phyloP scores from a whole-genome alignment of 1,140 invertebrate genomes.

The Zaprionus taronus region DNA sequence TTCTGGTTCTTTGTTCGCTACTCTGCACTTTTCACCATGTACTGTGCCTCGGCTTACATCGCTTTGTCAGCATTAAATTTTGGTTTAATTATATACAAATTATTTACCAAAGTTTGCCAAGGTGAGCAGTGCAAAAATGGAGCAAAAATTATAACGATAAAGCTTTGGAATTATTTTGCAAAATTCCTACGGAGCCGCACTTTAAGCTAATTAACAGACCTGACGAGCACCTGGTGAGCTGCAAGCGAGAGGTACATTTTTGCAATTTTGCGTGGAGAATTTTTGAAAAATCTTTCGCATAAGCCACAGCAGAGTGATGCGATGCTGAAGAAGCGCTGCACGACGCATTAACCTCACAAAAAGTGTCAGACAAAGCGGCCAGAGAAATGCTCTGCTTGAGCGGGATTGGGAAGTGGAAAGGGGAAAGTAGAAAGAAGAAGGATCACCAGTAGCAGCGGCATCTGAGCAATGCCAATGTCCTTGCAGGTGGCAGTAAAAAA shows the following conservation, averaged over 20 bases:
- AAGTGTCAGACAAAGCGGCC: conserved; percentile 22
- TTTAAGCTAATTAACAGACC: conserved; percentile 63
- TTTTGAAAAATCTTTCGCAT: conserved; percentile 51
- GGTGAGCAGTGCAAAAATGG: neutral
- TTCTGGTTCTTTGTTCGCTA: neutral
- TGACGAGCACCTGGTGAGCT: neutral
- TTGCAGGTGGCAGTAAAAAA: conserved; percentile 80
- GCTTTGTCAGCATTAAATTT: conserved; percentile 49
- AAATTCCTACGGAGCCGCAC: conserved; percentile 26
- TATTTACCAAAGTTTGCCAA: conserved; percentile 40
- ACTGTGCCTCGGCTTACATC: conserved; percentile 5
- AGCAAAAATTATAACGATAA: conserved; percentile 34
- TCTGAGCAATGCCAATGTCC: conserved; percentile 62
- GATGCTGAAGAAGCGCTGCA: neutral
- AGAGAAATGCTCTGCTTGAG: conserved; percentile 39
- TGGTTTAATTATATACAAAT: conserved; percentile 52
- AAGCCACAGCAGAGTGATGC: conserved; percentile 49
- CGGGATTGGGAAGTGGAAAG: neutral
- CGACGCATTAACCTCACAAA: conserved; percentile 34
- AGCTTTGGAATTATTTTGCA: conserved; percentile 38
- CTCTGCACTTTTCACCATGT: neutral
- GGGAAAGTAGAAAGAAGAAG: neutral
- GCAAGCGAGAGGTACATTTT: neutral
- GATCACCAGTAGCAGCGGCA: neutral
- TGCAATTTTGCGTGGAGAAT: conserved; percentile 11